Evolutionary conservation across 1,140 invertebrate genomes (phyloP).

Genomic region (Orchestia grillus): DNA sequence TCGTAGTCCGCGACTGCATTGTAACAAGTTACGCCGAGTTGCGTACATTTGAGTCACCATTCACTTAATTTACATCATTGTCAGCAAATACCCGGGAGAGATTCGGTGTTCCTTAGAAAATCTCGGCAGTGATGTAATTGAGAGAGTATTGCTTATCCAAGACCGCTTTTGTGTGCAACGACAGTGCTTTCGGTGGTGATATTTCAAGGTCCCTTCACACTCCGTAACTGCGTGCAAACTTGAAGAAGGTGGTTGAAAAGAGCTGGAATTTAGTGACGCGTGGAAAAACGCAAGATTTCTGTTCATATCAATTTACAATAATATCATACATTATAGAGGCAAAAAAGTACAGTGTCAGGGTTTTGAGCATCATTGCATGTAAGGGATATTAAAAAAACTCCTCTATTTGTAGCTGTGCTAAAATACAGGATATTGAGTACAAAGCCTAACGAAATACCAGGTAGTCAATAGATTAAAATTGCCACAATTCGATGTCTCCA

Average conservation of each 20-base stretch:
- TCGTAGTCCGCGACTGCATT: background rate
- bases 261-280: background rate
- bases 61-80: background rate
- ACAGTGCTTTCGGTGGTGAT: background rate
- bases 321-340: no score
- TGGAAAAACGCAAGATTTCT: background rate
- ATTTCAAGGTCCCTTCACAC: background rate
- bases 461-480: no score
- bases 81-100: background rate
- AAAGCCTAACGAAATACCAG: no score
- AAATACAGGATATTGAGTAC: no score
- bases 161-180: background rate
- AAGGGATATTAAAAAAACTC: no score
- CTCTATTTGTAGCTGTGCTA: no score
- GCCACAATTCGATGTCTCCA: no score
- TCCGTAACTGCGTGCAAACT: background rate
- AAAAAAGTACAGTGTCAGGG: no score
- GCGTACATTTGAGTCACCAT: background rate
- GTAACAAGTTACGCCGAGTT: background rate
- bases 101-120: background rate
- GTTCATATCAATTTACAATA: background rate
- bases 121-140: background rate
- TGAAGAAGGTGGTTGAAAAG: background rate
- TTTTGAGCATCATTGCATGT: no score
- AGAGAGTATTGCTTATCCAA: background rate